Evolutionary conservation across 2,113 vertebrate species (phyloP), one percentile per base, ranked within the genome.

Genomic region (Arothron firmamentum): DNA sequence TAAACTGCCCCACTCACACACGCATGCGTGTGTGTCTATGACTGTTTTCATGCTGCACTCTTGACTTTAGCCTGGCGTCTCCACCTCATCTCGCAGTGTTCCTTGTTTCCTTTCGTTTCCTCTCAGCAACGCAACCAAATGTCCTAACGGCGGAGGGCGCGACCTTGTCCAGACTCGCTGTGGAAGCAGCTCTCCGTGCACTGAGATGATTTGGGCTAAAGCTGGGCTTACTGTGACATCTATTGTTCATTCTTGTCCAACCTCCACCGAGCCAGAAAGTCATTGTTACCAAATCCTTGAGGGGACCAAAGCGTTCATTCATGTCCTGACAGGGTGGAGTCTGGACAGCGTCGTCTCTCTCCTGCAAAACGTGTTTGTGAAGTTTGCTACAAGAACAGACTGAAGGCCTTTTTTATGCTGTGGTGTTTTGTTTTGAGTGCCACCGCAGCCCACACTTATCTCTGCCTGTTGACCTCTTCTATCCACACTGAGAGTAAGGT

Each of bases 61-160:
- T 62, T 56, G 41, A 59, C 31, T 50, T 52, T 43, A 28, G 60
- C 52, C 51, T 31, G 21, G 23, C 45, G 10, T 56, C 67, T 14
- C 18, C 19, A 64, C 19, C 45, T 72, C 59, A 19, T 49, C 64
- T 69, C 57, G 7, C 41, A 38, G 7, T 34, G 16, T 47, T 69
- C 62, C 52, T 76, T 58, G 13, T 62, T 71, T 65, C 31, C 64
- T 66, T 16, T 56, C 42, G 46, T 74, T 65, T 51, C 67, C 64
- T 75, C 58, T 68, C 70, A 84, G 80, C 83, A 87, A 61, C 68
- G 56, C 79, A 86, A 85, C 86, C 86, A 88, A 85, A 90, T 80
- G 52, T 50, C 69, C 25, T 18, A 52, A 61, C 1, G 25, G 65
- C 61, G 56, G 67, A 56, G 46, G 6, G 56, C 13, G 50, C 52